These are phyloP conservation scores for Idaea biselata DNA, from an alignment of 2,888 invertebrate species.

Conservation along the genomic window DNA sequence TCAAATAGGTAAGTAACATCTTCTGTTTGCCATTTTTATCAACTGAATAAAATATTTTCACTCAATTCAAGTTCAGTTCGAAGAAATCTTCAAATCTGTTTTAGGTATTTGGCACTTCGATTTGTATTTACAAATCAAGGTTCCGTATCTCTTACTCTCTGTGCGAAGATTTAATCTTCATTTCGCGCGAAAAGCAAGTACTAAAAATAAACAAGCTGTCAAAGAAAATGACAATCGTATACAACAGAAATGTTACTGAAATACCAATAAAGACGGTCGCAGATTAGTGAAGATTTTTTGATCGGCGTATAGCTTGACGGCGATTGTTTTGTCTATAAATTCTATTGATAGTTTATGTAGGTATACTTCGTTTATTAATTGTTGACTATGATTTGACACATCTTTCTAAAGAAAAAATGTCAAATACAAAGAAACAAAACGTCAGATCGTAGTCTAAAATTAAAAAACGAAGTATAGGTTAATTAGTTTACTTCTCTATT, in stretches of 20 bases:
- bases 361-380: too few species aligned
- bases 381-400: too few species aligned
- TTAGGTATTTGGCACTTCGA: not conserved
- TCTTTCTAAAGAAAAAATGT: too few species aligned
- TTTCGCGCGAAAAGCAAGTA: not conserved
- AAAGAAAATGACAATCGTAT: not conserved
- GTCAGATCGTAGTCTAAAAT: too few species aligned
- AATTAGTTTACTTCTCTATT: too few species aligned
- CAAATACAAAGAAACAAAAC: too few species aligned
- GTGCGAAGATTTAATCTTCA: not conserved
- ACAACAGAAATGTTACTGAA: not conserved
- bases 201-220: not conserved
- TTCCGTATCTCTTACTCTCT: not conserved
- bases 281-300: not conserved
- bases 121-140: not conserved
- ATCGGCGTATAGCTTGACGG: not conserved
- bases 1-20: too few species aligned
- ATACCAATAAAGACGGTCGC: not conserved
- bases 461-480: too few species aligned
- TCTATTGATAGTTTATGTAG: too few species aligned
- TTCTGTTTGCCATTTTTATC: not conserved
- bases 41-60: not conserved
- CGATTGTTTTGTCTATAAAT: too few species aligned
- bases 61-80: not conserved
- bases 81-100: not conserved